These are phyloP conservation scores for Eristalis tenax DNA, from an alignment of 2,888 invertebrate genomes.

Conservation along the genomic window DNA sequence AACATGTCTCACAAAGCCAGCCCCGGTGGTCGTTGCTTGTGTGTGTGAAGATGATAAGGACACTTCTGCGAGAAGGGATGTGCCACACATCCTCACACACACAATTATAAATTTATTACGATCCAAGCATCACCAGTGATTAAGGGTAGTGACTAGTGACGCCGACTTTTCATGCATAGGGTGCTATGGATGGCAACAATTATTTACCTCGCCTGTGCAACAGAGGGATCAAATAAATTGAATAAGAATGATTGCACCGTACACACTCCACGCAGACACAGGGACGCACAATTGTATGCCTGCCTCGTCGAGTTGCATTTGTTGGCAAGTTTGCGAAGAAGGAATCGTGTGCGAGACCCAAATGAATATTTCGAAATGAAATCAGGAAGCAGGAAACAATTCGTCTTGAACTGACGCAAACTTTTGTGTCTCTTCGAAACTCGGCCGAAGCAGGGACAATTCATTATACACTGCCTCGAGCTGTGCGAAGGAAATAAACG, in stretches of 20 bases:
- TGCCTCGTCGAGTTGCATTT: neutral
- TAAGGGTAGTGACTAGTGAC: slow-evolving; percentile 22
- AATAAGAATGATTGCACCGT: neutral
- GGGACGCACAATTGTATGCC: neutral
- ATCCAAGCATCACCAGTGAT: slow-evolving; percentile 18
- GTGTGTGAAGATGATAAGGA: neutral
- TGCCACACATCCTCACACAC: neutral
- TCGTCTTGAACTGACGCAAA: neutral
- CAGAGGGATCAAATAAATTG: neutral
- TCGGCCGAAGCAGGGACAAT: neutral
- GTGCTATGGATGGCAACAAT: neutral
- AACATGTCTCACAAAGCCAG: neutral
- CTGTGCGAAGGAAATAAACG: neutral
- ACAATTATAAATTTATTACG: neutral
- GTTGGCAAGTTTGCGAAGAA: neutral
- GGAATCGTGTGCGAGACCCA: neutral
- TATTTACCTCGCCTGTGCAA: neutral
- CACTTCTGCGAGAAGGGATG: neutral
- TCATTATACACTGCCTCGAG: neutral
- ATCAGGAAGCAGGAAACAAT: neutral
- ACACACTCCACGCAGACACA: neutral
- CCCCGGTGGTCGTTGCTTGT: neutral
- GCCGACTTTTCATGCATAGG: neutral
- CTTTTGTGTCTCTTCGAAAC: neutral
- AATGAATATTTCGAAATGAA: neutral